Evolutionary conservation across 2,797 vertebrate genomes (phyloP).

Genomic region (Aulostomus chinensis): DNA sequence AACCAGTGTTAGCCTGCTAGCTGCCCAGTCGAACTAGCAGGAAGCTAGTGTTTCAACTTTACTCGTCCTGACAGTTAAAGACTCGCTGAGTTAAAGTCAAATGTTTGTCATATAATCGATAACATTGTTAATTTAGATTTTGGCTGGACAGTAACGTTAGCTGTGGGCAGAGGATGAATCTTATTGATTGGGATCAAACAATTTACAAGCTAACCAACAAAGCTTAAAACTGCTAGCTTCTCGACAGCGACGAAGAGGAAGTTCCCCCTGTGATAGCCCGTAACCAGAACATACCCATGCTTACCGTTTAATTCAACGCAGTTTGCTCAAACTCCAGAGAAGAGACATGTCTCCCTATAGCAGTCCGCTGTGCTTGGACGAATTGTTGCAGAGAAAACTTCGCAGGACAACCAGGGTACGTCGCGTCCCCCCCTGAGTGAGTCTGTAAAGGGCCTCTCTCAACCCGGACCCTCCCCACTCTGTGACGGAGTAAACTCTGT

Average conservation of each 20-base stretch:
- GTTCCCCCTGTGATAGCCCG: conserved; percentile 1
- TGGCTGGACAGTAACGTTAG: neutral
- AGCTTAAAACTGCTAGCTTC: conserved; percentile 59
- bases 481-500: no score
- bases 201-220: conserved; percentile 45
- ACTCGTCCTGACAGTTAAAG: conserved; percentile 25
- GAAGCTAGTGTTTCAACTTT: conserved; percentile 58
- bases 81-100: conserved; percentile 7
- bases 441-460: neutral
- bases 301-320: conserved; percentile 13
- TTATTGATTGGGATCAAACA: neutral
- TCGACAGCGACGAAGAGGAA: conserved; percentile 34
- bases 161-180: neutral
- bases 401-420: conserved; percentile 28
- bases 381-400: conserved; percentile 57
- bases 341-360: conserved; percentile 17
- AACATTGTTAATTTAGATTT: neutral
- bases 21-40: conserved; percentile 33
- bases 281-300: neutral
- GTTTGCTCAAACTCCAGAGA: conserved; percentile 18
- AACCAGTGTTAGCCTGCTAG: conserved; percentile 38
- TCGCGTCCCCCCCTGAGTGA: conserved; percentile 40
- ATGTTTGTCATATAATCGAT: neutral
- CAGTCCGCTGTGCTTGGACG: neutral
- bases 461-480: no score